Base-by-base conservation (phyloP, 2,888 invertebrate species). In the Drosophila phalerata region DNA sequence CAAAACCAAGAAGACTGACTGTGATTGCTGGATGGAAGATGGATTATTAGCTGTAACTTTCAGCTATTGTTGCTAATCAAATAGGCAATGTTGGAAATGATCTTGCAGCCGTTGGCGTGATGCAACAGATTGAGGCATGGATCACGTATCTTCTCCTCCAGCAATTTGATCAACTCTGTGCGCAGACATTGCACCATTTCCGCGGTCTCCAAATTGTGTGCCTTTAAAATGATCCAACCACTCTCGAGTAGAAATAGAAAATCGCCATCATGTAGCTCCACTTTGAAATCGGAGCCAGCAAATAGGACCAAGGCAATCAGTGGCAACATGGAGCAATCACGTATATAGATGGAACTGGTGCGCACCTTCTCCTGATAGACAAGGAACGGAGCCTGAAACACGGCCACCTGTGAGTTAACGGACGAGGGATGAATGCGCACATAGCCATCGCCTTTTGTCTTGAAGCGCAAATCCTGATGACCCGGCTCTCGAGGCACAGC, bases 331-430 rank as follows among this genome's bases (percentile, higher is more conserved):
- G 96, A 96, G 78, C 96, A 96, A 88, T 97, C 97, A 42, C 96
- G 93, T 22, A 97, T 96, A 87, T 95, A 97, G 34, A 97, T 95
- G 82, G 95, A 94, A 3, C 95, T 95, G 0, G 97, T 97, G 90
- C 96, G 96, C 19, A 97, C 95, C 91, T 97, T 97, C 91, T 97
- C 97, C 90, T 97, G 97, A 88, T 95, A 97, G 25, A 97, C 96
- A 43, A 97, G 91, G 88, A 96, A 97, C 0, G 97, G 96, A 86
- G 96, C 96, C 9, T 94, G 93, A 89, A 95, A 97, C 85, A 94
- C 93, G 0, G 94, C 94, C 0, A 95, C 93, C 9, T 92, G 93
- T 3, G 95, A 95, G 90, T 96, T 96, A 0, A 97, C 94, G 0
- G 97, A 97, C 0, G 96, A 96, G 0, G 97, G 97, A 92, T 97